Evolutionary conservation across 2,888 invertebrate species (phyloP), one percentile per base, ranked within the genome.

Genomic region (Dicyrtomina minuta): DNA sequence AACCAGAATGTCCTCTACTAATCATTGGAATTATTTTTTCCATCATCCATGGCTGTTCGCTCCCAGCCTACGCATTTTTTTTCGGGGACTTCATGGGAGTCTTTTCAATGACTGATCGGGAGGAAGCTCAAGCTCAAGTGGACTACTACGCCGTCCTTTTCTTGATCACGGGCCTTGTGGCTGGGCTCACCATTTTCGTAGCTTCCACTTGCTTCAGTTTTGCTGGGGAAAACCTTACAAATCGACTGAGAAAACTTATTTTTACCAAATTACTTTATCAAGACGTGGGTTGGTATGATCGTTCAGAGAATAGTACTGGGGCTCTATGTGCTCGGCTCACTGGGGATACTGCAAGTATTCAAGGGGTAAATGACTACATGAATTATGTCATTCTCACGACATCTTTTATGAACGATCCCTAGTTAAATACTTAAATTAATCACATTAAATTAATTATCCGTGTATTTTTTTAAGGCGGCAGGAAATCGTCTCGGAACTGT

Each of bases 191-290:
- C 10, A 74, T 74, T 71, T 77, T 74, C 59, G 74, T 79, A 12
- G 77, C 88, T 85, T 87, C 88, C 74, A 89, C 86, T 78, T 85
- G 88, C 80, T 92, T 92, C 81, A 89, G 87, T 0, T 83, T 89
- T 43, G 91, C 93, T 43, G 93, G 93, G 49, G 93, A 93, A 81
- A 83, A 85, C 72, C 83, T 94, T 64, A 94, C 93, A 0, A 86
- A 88, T 79, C 84, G 92, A 72, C 81, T 93, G 2, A 83, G 93
- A 62, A 85, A 85, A 39, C 73, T 84, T 53, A 84, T 89, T 82
- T 91, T 91, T 78, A 83, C 83, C 61, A 86, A 87, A 3, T 86
- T 91, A 82, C 79, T 93, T 1, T 83, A 84, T 73, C 92, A 90
- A 82, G 91, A 91, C 80, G 85, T 61, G 22, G 62, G 53, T 1